These are phyloP conservation scores for Caenorhabditis wallacei DNA, from an alignment of 2,888 invertebrate genomes.

Conservation along the genomic window DNA sequence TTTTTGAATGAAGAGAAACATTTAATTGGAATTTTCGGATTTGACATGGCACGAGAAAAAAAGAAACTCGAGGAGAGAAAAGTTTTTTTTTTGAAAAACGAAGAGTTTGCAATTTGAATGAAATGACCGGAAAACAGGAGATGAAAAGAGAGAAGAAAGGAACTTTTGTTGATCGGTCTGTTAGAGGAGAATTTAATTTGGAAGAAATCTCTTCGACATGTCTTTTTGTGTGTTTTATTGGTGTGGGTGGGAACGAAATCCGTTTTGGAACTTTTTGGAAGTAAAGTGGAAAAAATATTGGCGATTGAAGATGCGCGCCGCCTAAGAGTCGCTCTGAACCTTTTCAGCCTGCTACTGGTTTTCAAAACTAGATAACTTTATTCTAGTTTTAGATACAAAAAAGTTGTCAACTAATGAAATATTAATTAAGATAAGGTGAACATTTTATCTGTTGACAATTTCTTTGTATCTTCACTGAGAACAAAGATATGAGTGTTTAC, in stretches of 20 bases:
- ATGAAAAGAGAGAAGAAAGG: background rate
- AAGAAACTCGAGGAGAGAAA: background rate
- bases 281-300: too few relatives aligned
- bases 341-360: too few relatives aligned
- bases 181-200: slow-evolving; percentile 1
- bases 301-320: too few relatives aligned
- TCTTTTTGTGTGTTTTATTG: background rate
- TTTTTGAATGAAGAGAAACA: slow-evolving; percentile 22
- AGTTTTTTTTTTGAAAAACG: slow-evolving; percentile 4
- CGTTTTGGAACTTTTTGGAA: too few relatives aligned
- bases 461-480: too few relatives aligned
- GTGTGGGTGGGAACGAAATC: background rate
- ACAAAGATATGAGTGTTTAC: too few relatives aligned
- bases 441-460: too few relatives aligned
- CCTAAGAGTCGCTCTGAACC: too few relatives aligned
- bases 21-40: slow-evolving; percentile 53
- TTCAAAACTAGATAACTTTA: too few relatives aligned
- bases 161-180: background rate
- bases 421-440: too few relatives aligned
- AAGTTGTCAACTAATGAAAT: too few relatives aligned
- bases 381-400: too few relatives aligned
- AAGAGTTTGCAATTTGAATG: slow-evolving; percentile 15
- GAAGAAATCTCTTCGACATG: background rate
- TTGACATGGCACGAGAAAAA: slow-evolving; percentile 36
- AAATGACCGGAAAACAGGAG: slow-evolving; percentile 48